Evolutionary conservation across 2,113 vertebrate genomes (phyloP).

Genomic region (Eulemur macaco): DNA sequence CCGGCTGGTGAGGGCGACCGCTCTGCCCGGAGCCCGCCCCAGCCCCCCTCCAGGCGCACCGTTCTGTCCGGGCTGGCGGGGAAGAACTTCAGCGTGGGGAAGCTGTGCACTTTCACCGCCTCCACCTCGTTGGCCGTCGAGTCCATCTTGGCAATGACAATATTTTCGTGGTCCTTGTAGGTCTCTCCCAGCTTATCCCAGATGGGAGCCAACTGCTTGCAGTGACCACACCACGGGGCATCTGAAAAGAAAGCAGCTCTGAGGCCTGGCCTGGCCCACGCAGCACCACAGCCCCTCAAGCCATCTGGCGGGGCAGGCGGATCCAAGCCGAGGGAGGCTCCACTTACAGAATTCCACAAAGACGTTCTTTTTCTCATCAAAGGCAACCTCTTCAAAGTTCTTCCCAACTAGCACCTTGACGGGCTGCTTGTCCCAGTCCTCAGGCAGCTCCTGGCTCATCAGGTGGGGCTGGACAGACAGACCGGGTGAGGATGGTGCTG

Average conservation of each 20-base stretch:
- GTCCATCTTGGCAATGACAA: conserved; percentile 97
- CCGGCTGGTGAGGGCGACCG: accelerated
- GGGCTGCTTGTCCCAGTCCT: conserved; percentile 96
- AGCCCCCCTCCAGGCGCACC: conserved; percentile 77
- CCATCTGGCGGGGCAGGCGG: no score
- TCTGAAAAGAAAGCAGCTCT: conserved; percentile 82
- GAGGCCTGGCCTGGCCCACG: no score
- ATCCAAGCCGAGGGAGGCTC: neutral
- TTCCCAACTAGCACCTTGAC: conserved; percentile 96
- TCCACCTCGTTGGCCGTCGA: conserved; percentile 97
- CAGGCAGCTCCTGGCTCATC: conserved; percentile 97
- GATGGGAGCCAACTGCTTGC: conserved; percentile 97
- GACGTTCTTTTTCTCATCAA: conserved; percentile 92
- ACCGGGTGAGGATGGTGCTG: neutral
- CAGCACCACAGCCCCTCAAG: accelerated
- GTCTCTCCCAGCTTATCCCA: conserved; percentile 97
- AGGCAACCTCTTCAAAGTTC: conserved; percentile 97
- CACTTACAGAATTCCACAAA: conserved; percentile 98
- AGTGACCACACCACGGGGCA: conserved; percentile 99
- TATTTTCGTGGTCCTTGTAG: conserved; percentile 89
- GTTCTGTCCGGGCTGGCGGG: conserved; percentile 90
- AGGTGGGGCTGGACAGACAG: conserved; percentile 90
- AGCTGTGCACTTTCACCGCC: conserved; percentile 96
- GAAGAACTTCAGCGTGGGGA: conserved; percentile 98
- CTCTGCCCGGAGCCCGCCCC: neutral